Evolutionary conservation across 1,140 invertebrate genomes (phyloP), one percentile per base, ranked within the genome.

Genomic region (Habropoda laboriosa): DNA sequence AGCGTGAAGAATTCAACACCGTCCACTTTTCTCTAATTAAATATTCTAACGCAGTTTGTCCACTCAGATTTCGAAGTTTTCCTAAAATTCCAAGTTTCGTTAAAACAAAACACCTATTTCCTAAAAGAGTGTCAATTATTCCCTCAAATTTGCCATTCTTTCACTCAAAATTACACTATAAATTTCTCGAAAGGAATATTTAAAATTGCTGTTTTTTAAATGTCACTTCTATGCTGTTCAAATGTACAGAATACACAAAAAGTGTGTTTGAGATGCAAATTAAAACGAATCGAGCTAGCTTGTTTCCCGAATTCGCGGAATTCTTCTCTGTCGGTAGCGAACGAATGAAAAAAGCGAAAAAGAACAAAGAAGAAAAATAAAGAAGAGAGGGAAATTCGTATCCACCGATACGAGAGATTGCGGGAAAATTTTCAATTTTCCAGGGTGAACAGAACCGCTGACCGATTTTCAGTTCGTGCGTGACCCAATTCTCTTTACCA

Each of bases 401-500:
- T 49, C 18, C n/a, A 4, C 6, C 16, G 30, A 16, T 18, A 10
- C 24, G 70, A 32, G 57, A 38, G 71, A 61, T 73, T 61, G 71
- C n/a, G 57, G 40, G 30, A 16, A 51, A 63, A 63, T 35, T 63
- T 63, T 63, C 30, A 61, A 75, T 67, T 67, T 76, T 67, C 35
- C 49, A 21, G 12, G 47, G 7, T 10, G n/a, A 76, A 45, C 27
- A 45, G 38, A 45, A 38, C 47, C 21, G 24, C 2, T 76, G 73
- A 32, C 63, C 60, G 74, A 83, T 73, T 71, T 83, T 83, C 40
- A n/a, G 49, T 73, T 79, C 61, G 47, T n/a, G n/a, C 45, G 24
- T 13, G 67, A 79, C 53, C 55, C 61, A 73, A 79, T 82, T 83
- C 80, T 35, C 10, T 49, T 60, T 64, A 57, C 35, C 63, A 30